A percentile compares a stretch with the other conserved stretches of the same genome.
Conservation (phyloP, 2,888 invertebrate genomes). For the Stenichneumon culpator region DNA sequence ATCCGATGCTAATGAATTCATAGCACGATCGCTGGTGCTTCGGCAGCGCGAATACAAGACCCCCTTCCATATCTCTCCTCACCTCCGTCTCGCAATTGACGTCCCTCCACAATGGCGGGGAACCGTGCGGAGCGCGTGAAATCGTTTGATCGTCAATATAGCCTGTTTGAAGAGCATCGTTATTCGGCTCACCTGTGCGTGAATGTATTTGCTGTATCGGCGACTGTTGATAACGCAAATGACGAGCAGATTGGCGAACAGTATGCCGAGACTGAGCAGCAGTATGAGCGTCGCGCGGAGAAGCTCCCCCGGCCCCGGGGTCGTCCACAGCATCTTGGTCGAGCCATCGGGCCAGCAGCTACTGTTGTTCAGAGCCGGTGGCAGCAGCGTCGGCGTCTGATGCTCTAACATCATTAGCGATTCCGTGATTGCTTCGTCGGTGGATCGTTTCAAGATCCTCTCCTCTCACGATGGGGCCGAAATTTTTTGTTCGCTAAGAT, state of each 20-base stretch:
- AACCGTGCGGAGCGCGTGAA: slow-evolving; percentile 10
- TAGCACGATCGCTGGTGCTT: slow-evolving; percentile 57
- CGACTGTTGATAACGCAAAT: slow-evolving; percentile 94
- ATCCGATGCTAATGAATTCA: slow-evolving; percentile 74
- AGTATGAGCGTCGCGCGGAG: slow-evolving; percentile 92
- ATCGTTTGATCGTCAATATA: slow-evolving; percentile 33
- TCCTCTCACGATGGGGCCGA: background rate
- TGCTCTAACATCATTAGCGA: slow-evolving; percentile 87
- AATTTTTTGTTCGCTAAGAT: slow-evolving; percentile 62
- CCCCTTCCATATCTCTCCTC: slow-evolving; percentile 9
- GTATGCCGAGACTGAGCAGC: slow-evolving; percentile 91
- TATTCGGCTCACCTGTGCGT: slow-evolving; percentile 90
- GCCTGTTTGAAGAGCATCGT: background rate
- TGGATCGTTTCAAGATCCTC: slow-evolving; percentile 61
- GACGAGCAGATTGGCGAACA: slow-evolving; percentile 92
- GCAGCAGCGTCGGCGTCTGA: slow-evolving; percentile 91
- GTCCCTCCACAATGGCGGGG: slow-evolving; percentile 12
- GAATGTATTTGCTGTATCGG: slow-evolving; percentile 93
- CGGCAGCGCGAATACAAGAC: slow-evolving; percentile 37
- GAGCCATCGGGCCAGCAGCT: slow-evolving; percentile 91
- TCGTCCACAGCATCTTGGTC: slow-evolving; percentile 85
- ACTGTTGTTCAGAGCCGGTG: slow-evolving; percentile 93
- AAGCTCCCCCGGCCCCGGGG: slow-evolving; percentile 90
- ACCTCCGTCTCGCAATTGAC: slow-evolving; percentile 25
- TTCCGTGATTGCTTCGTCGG: slow-evolving; percentile 54